Evolutionary conservation across 2,113 vertebrate genomes (phyloP), one percentile per base, ranked within the genome.

Genomic region (Monarcha castaneiventris): DNA sequence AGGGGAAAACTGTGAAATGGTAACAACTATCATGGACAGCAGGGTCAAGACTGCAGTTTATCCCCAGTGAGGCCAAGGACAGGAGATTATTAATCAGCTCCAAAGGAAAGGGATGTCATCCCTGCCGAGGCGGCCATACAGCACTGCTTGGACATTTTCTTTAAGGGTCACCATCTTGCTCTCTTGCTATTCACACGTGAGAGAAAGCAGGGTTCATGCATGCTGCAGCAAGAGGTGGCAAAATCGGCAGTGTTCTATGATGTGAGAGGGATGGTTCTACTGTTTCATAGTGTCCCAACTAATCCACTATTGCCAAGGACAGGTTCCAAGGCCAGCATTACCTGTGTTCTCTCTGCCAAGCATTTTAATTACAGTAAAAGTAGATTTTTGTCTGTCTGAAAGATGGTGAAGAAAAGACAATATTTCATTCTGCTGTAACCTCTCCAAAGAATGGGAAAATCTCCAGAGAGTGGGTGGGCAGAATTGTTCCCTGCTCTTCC

Each of bases 181-280:
- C 3, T 43, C 35, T 51, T 64, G 19, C 10, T 73, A 3, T 35
- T 49, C 0, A 1, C 6, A 13, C 6, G 4, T 6, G 9, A 73
- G 37, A 49, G 11, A 58, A 91, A 79, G 16, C 10, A 69, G 35
- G 10, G 25, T 61, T 71, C 25, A 30, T 16, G 9, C 10, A 35
- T 14, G 23, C 52, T 72, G 44, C n/a, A 66, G 25, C 5, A 73
- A 73, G 64, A 88, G 20, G 18, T 51, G 32, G 16, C 5, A 92
- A 74, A 66, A 59, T 67, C 71, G 39, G 3, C 33, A 22, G 11
- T 48, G 21, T 8, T 59, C 44, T 68, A 2, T 77, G 43, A 49
- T 12, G 4, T 35, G n/a, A 56, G 15, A 78, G 19, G 35, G 16
- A 35, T 54, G 5, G 3, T 72, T 87, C 21, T 27, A 22, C 5